Conservation (phyloP, 2,888 invertebrate species). For the Papilio elwesi region DNA sequence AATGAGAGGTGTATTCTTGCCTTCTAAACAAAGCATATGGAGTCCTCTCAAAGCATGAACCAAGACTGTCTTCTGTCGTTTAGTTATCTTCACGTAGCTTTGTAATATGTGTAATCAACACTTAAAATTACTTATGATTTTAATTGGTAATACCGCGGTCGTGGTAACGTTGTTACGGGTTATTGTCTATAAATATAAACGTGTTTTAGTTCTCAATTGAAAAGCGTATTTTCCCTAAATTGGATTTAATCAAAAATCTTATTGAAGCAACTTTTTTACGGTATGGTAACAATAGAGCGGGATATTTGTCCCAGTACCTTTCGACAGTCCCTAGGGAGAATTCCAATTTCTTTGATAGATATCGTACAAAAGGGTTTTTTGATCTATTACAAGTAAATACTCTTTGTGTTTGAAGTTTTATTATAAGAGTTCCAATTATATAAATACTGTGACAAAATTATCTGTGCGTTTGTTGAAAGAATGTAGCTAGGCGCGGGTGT, state of each 20-base stretch:
- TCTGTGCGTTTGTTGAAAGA: too few relatives aligned
- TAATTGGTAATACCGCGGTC: too few relatives aligned
- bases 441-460: too few relatives aligned
- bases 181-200: background rate
- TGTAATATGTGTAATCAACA: too few relatives aligned
- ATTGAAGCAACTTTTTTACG: conserved; percentile 10
- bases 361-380: conserved; percentile 29
- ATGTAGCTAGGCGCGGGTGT: too few relatives aligned
- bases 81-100: too few relatives aligned
- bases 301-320: conserved; percentile 34
- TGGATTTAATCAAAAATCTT: conserved; percentile 18
- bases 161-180: background rate
- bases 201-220: background rate
- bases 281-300: conserved; percentile 19
- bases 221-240: conserved; percentile 12
- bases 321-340: conserved; percentile 11
- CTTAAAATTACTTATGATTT: too few relatives aligned
- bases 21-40: too few relatives aligned
- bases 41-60: too few relatives aligned
- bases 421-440: too few relatives aligned
- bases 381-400: conserved; percentile 6
- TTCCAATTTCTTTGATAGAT: conserved; percentile 32
- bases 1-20: too few relatives aligned
- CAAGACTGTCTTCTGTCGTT: too few relatives aligned
- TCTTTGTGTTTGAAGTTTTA: conserved; percentile 6